Conservation (phyloP, 2,888 invertebrate genomes). For the Orchesellides sinensis region DNA sequence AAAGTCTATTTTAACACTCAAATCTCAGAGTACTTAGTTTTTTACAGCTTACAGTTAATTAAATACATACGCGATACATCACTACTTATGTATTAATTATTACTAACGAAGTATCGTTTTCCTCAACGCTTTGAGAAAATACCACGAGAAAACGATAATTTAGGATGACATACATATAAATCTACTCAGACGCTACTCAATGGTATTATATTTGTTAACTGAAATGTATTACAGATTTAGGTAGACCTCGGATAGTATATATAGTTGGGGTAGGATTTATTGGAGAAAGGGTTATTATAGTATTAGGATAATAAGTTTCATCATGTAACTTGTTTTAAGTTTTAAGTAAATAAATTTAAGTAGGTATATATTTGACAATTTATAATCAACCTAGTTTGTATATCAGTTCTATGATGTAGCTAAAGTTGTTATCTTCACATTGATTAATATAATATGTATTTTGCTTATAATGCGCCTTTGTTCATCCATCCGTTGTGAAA, state of each 20-base stretch:
- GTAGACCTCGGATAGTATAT: neutral
- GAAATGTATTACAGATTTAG: slow-evolving; percentile 52
- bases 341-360: too few relatives aligned
- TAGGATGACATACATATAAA: neutral
- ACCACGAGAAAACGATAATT: slow-evolving; percentile 7
- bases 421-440: too few relatives aligned
- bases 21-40: slow-evolving; percentile 69
- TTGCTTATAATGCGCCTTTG: neutral
- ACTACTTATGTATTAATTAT: slow-evolving; percentile 25
- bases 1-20: slow-evolving; percentile 59
- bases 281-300: too few relatives aligned
- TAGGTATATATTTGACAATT: too few relatives aligned
- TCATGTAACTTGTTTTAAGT: neutral
- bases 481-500: slow-evolving; percentile 4
- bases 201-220: slow-evolving; percentile 61
- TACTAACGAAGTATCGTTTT: slow-evolving; percentile 33
- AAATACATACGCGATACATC: slow-evolving; percentile 26
- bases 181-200: slow-evolving; percentile 65
- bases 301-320: too few relatives aligned
- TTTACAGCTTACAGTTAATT: slow-evolving; percentile 52
- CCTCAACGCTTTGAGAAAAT: slow-evolving; percentile 29
- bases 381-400: too few relatives aligned
- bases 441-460: neutral
- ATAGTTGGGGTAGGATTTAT: neutral
- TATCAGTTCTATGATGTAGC: too few relatives aligned